Conservation (phyloP, 2,888 invertebrate species). For the Caenorhabditis parvicauda region DNA sequence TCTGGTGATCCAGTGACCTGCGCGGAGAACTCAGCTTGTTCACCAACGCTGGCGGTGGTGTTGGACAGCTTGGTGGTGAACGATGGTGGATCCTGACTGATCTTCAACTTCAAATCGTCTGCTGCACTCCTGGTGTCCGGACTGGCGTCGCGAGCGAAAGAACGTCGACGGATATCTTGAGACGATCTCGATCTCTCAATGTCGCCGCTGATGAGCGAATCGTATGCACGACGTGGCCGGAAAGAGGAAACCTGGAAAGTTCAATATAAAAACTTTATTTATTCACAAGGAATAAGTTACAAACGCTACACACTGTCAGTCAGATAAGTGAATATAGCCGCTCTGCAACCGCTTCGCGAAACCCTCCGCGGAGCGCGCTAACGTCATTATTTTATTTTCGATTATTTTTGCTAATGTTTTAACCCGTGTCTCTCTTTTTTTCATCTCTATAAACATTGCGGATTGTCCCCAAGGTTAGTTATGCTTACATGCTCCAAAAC, state of each 20-base stretch:
- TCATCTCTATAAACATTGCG: no score
- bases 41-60: constrained; percentile 35
- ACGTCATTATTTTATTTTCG: no score
- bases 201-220: constrained; percentile 21
- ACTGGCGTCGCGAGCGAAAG: constrained; percentile 22
- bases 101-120: constrained; percentile 35
- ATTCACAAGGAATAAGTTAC: no score
- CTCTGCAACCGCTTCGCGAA: no score
- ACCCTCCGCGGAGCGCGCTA: no score
- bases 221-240: constrained; percentile 31
- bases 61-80: constrained; percentile 40
- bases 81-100: constrained; percentile 38
- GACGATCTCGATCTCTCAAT: constrained; percentile 35
- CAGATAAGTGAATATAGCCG: no score
- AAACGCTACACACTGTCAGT: no score
- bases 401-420: no score
- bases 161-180: constrained; percentile 34
- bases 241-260: constrained; percentile 33
- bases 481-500: no score
- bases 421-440: no score
- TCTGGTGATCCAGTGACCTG: constrained; percentile 59
- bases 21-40: constrained; percentile 40
- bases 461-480: no score
- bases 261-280: no score
- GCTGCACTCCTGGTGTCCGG: constrained; percentile 34